Base-by-base conservation (phyloP, 2,888 invertebrate species). In the Ophion obscuratus region DNA sequence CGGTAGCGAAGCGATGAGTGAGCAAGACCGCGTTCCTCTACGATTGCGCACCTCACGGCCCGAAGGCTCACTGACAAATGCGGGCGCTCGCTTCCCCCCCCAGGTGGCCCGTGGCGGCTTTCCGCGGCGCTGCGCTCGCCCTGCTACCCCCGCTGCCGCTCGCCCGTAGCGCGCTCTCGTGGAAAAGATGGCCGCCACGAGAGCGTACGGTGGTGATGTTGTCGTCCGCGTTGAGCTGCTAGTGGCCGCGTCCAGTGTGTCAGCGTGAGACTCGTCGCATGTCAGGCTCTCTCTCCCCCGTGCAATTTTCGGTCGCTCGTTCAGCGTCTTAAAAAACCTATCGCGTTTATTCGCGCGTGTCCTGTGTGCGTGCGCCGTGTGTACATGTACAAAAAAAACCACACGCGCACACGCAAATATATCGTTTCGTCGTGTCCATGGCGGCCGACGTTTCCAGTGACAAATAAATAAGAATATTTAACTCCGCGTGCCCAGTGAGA, bases 141-240 rank as follows among this genome's bases (percentile, higher is more conserved):
- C 27, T 44, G 88, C 86, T 88, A 77, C 82, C 79, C 81, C 86
- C 86, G 88, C 87, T 11, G 3, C 27, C 10, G 1, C 44, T 11
- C 44, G 44, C 44, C 59, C 57, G 40, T 61, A 17, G 47, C 70
- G 40, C 66, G 66, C 74, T 81, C 83, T 86, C 87, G 83, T 89
- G 90, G 90, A 44, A 92, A 94, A 94, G 92, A 94, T 94, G 94
- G 94, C 94, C 92, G 94, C 93, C 92, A 91, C 91, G 91, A 92
- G 91, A 93, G 92, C 92, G 92, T 93, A 93, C 93, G 87, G 91
- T 92, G 92, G 92, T 92, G 92, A 91, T 93, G 93, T 93, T 93
- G 93, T 92, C 92, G 93, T 92, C 87, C 90, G 92, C 92, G 89
- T 88, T 86, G 91, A 88, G 89, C 87, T 44, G 44, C 44, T 90